Percentiles rank a stretch among this genome's conserved stretches.
phyloP scores from a whole-genome alignment of 2,888 invertebrate genomes.

The Thysanoteuthis rhombus region DNA sequence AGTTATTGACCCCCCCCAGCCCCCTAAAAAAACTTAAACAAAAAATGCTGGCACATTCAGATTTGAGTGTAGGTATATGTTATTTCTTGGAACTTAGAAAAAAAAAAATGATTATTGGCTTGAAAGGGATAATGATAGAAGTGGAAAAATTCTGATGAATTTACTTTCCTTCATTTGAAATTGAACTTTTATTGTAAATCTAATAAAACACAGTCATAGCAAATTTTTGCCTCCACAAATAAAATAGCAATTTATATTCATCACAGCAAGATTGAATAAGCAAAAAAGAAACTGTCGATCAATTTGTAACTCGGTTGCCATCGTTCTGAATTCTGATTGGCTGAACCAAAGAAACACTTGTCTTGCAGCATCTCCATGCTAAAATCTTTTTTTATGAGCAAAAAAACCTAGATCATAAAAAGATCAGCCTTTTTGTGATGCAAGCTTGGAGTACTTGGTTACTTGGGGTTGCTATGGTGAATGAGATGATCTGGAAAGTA shows the following conservation, averaged over 20 bases:
- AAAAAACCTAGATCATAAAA: not conserved
- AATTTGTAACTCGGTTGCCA: not conserved
- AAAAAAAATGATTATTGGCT: no score
- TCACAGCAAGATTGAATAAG: not conserved
- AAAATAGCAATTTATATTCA: not conserved
- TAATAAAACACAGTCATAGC: no score
- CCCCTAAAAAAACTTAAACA: no score
- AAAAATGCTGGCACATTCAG: no score
- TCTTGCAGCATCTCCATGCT: not conserved
- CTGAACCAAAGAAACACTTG: not conserved
- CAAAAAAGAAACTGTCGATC: not conserved
- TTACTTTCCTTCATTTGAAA: no score
- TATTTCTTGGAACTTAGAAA: no score
- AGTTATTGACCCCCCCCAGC: no score
- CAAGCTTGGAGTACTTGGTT: not conserved
- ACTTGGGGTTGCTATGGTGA: not conserved
- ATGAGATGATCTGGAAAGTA: not conserved
- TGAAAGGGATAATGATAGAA: no score
- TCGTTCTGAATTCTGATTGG: conserved; percentile 12
- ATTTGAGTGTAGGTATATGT: no score
- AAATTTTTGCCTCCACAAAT: not conserved
- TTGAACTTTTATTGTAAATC: no score
- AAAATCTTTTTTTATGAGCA: not conserved
- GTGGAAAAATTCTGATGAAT: no score
- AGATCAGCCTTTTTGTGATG: not conserved